Conservation (phyloP, 2,113 vertebrate genomes). For the Serinus canaria region DNA sequence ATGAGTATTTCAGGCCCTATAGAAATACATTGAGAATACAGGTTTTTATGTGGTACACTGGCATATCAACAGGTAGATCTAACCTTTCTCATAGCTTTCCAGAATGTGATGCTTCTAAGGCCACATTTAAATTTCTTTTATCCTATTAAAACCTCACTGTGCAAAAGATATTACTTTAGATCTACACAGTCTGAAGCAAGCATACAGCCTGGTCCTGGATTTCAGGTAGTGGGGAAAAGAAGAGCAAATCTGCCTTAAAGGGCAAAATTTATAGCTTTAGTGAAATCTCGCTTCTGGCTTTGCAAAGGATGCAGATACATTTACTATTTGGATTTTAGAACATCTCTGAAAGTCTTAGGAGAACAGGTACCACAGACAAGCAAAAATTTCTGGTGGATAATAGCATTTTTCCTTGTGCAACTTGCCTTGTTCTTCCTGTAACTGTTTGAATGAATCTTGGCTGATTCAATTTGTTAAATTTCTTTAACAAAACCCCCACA, state of each 20-base stretch:
- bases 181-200: not conserved
- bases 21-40: not conserved
- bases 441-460: not conserved
- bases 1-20: slow-evolving; percentile 8
- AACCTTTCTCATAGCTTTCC: not conserved
- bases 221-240: not conserved
- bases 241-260: not conserved
- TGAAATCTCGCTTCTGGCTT: not conserved
- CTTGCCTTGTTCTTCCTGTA: not conserved
- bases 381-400: not conserved
- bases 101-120: not conserved
- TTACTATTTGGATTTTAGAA: not conserved
- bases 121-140: not conserved
- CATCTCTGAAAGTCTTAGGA: not conserved
- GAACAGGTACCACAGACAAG: not conserved
- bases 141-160: not conserved
- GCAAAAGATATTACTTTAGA: not conserved
- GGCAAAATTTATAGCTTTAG: not conserved
- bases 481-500: not conserved
- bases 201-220: not conserved
- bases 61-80: not conserved
- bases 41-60: not conserved
- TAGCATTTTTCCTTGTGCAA: not conserved
- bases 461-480: not conserved
- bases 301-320: not conserved